Conservation (phyloP, 1,140 invertebrate genomes). For the Nephotettix cincticeps region DNA sequence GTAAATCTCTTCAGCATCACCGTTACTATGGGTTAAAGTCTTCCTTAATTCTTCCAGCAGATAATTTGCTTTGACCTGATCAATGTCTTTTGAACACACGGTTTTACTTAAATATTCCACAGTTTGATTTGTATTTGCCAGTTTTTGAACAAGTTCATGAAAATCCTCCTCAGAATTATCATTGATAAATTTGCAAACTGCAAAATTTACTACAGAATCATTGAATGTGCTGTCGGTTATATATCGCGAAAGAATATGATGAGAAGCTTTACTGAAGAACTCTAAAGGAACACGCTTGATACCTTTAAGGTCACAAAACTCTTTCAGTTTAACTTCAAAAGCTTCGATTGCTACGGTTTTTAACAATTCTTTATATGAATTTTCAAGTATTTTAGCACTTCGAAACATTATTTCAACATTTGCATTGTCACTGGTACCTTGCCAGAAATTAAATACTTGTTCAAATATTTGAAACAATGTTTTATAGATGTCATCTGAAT, state of each 20-base stretch:
- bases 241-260: constrained; percentile 45
- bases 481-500: neutral
- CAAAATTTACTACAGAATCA: constrained; percentile 33
- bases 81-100: neutral
- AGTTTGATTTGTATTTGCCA: neutral
- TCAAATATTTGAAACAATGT: constrained; percentile 59
- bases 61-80: neutral
- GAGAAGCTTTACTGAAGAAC: constrained; percentile 43
- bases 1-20: neutral
- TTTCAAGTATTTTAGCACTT: constrained; percentile 51
- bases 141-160: neutral
- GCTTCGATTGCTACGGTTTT: constrained; percentile 28
- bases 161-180: constrained; percentile 3
- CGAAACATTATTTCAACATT: constrained; percentile 53
- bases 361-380: constrained; percentile 47
- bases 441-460: constrained; percentile 34
- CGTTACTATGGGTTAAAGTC: neutral
- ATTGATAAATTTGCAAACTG: constrained; percentile 6
- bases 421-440: constrained; percentile 45
- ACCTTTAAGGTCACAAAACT: constrained; percentile 41
- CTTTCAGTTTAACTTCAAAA: constrained; percentile 41
- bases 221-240: constrained; percentile 40
- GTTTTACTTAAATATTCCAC: neutral
- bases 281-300: constrained; percentile 37
- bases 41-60: neutral